Percentiles rank a stretch among this genome's conserved stretches.
These are phyloP conservation scores for Chiridota heheva DNA, from an alignment of 35 echinoderm and acorn worm genomes.

Conservation along the genomic window DNA sequence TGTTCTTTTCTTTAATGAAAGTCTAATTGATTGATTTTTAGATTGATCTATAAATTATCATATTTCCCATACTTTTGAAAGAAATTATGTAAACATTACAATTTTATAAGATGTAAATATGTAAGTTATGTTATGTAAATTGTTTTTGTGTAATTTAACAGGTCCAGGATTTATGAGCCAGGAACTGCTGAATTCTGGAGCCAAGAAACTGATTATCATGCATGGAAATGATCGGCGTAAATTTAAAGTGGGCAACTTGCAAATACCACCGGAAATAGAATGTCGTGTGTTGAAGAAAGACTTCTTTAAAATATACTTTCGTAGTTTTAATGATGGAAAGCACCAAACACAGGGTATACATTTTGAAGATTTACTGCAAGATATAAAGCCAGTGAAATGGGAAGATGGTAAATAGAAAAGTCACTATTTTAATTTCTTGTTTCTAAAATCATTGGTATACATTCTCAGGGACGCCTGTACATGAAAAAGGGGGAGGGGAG, in stretches of 20 bases:
- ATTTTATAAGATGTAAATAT: no score
- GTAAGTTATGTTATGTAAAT: no score
- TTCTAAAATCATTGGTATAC: neutral
- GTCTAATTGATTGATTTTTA: neutral
- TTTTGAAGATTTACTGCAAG: constrained; percentile 55
- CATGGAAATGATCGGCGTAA: constrained; percentile 43
- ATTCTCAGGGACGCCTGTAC: no score
- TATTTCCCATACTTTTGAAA: neutral
- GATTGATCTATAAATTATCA: neutral
- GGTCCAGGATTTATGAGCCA: constrained; percentile 64
- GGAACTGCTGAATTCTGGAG: constrained; percentile 61
- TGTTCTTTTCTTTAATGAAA: neutral
- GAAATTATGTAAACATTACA: no score
- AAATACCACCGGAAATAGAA: neutral
- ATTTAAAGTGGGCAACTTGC: neutral
- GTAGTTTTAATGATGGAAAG: constrained; percentile 38
- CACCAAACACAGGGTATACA: constrained; percentile 42
- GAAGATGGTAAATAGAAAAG: constrained; percentile 52
- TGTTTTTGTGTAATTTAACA: constrained; percentile 7
- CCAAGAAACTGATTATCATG: constrained; percentile 27
- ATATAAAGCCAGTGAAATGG: constrained; percentile 58
- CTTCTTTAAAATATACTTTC: constrained; percentile 70
- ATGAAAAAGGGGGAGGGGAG: no score
- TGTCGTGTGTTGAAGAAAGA: constrained; percentile 46
- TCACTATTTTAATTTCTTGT: neutral